These are phyloP conservation scores for Sisyra nigra DNA, from an alignment of 2,888 invertebrate species.

Conservation along the genomic window DNA sequence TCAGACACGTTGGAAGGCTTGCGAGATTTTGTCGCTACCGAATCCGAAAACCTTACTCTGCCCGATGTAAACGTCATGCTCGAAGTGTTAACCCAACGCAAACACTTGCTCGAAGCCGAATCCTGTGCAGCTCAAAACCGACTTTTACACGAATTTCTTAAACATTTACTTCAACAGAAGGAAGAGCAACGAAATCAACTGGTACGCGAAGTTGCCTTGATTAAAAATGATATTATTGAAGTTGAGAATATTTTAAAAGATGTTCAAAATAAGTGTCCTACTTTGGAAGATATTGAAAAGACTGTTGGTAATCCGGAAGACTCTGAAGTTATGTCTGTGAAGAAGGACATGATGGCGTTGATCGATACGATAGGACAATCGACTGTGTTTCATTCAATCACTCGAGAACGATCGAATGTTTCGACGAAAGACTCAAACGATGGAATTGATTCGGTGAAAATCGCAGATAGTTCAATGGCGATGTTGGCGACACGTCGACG, in stretches of 20 bases:
- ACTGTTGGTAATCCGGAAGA: slow-evolving; percentile 28
- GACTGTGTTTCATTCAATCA: slow-evolving; percentile 12
- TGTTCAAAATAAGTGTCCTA: slow-evolving; percentile 39
- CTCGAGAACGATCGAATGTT: slow-evolving; percentile 9
- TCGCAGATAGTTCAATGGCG: slow-evolving; percentile 19
- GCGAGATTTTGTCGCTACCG: slow-evolving; percentile 46
- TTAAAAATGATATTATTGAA: slow-evolving; percentile 54
- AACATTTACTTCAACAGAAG: slow-evolving; percentile 57
- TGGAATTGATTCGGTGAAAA: slow-evolving; percentile 11
- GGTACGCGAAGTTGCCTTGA: slow-evolving; percentile 53
- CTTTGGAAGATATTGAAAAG: slow-evolving; percentile 35
- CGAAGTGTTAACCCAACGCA: slow-evolving; percentile 60
- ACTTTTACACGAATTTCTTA: slow-evolving; percentile 69
- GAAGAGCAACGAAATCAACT: slow-evolving; percentile 49
- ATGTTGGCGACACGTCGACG: slow-evolving; percentile 52
- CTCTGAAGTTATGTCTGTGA: slow-evolving; percentile 34
- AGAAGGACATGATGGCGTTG: slow-evolving; percentile 36
- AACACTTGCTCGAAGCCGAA: slow-evolving; percentile 66
- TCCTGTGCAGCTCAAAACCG: slow-evolving; percentile 63
- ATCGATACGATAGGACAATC: slow-evolving; percentile 33
- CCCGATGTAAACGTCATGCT: slow-evolving; percentile 71
- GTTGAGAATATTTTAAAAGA: slow-evolving; percentile 47
- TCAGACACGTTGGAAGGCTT: slow-evolving; percentile 33
- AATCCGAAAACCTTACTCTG: slow-evolving; percentile 54
- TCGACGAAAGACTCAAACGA: slow-evolving; percentile 9